A percentile compares a stretch with the other conserved stretches of the same genome.
These are phyloP conservation scores for Zophobas atratus DNA, from an alignment of 1,140 invertebrate species.

Conservation along the genomic window DNA sequence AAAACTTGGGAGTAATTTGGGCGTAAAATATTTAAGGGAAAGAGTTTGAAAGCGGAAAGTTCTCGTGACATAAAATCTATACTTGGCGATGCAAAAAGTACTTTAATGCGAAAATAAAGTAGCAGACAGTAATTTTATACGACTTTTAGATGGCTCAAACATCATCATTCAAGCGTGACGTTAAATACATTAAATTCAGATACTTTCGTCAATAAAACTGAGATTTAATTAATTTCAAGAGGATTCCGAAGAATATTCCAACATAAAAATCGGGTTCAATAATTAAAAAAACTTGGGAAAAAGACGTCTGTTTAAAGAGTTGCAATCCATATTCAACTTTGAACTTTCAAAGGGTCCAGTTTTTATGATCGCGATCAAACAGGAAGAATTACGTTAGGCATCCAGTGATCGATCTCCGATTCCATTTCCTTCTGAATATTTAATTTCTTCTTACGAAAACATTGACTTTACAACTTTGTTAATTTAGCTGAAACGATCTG, in stretches of 20 bases:
- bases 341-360: slow-evolving; percentile 32
- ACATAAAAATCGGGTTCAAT: slow-evolving; percentile 8
- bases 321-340: slow-evolving; percentile 31
- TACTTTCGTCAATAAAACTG: not conserved
- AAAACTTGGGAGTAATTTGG: slow-evolving; percentile 25
- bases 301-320: not conserved
- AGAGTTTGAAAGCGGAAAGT: not conserved
- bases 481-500: slow-evolving; percentile 8
- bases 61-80: slow-evolving; percentile 23
- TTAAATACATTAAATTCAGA: not conserved
- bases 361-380: slow-evolving; percentile 18
- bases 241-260: not conserved
- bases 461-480: not conserved
- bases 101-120: not conserved
- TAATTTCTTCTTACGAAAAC: slow-evolving; percentile 11
- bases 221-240: not conserved
- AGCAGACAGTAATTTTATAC: slow-evolving; percentile 2
- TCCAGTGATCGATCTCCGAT: slow-evolving; percentile 18
- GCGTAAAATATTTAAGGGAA: slow-evolving; percentile 18
- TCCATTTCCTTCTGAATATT: slow-evolving; percentile 12
- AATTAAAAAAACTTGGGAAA: slow-evolving; percentile 6
- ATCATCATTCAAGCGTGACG: not conserved
- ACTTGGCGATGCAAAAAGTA: slow-evolving; percentile 7
- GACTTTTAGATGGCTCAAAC: slow-evolving; percentile 5
- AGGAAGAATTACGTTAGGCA: slow-evolving; percentile 10